These are phyloP conservation scores for Peromyscus eremicus DNA, from an alignment of 2,797 vertebrate species.

Conservation along the genomic window DNA sequence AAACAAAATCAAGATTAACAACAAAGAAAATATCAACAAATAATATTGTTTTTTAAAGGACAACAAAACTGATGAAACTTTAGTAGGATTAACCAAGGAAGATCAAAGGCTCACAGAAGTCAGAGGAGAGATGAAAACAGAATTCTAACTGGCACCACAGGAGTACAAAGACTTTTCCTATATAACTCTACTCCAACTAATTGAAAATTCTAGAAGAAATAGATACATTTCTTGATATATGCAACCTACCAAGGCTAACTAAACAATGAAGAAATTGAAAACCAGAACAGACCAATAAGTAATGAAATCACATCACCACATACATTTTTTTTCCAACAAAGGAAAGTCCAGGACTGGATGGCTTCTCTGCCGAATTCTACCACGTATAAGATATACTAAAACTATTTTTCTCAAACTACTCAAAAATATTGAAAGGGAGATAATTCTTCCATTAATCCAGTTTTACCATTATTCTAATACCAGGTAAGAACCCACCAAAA, in stretches of 20 bases:
- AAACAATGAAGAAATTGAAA: neutral
- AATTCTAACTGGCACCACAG: neutral
- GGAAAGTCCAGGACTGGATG: neutral
- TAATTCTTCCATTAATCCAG: neutral
- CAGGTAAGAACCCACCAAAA: neutral
- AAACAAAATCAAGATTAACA: neutral
- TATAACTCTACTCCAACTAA: neutral
- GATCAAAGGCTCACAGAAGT: neutral
- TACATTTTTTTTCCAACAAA: neutral
- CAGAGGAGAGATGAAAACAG: neutral
- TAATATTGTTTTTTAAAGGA: neutral
- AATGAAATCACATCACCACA: neutral
- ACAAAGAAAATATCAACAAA: neutral
- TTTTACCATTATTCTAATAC: neutral
- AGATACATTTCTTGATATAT: neutral
- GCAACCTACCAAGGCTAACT: neutral
- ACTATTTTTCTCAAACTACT: neutral
- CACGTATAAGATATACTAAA: neutral
- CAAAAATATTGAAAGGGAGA: neutral
- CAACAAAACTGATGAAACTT: neutral
- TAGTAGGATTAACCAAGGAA: neutral
- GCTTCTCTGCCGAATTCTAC: neutral
- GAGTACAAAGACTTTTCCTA: neutral
- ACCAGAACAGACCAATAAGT: neutral
- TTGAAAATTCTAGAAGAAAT: neutral